Conservation (phyloP, 2,113 vertebrate genomes). For the Aramus guarauna region DNA sequence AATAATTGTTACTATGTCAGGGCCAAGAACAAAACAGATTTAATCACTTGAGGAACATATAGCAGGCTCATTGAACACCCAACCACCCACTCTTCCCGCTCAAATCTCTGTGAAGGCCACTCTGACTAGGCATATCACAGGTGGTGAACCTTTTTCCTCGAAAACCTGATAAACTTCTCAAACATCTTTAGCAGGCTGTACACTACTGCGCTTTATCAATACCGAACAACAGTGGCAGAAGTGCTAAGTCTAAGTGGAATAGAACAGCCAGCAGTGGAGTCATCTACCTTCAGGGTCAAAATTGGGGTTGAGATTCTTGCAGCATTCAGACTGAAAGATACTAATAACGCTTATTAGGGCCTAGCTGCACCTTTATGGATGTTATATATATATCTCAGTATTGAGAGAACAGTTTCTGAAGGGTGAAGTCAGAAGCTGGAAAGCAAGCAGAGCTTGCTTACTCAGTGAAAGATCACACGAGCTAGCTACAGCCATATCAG, state of each 20-base stretch:
- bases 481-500: neutral
- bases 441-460: neutral
- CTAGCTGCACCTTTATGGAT: neutral
- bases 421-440: neutral
- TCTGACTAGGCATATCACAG: neutral
- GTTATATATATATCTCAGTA: neutral
- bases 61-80: neutral
- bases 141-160: neutral
- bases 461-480: neutral
- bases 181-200: neutral
- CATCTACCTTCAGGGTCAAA: neutral
- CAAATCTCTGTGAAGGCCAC: neutral
- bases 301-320: rapidly evolving
- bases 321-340: neutral
- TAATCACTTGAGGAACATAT: neutral
- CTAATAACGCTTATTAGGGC: neutral
- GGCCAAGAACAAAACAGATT: neutral
- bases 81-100: neutral
- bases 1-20: neutral
- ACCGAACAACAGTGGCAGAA: neutral
- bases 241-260: neutral
- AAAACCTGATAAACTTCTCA: neutral
- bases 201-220: neutral
- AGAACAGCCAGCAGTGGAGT: neutral
- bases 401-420: neutral